A percentile compares a stretch with the other conserved stretches of the same genome.
phyloP scores from a whole-genome alignment of 2,888 invertebrate species.

The Neria commutata region DNA sequence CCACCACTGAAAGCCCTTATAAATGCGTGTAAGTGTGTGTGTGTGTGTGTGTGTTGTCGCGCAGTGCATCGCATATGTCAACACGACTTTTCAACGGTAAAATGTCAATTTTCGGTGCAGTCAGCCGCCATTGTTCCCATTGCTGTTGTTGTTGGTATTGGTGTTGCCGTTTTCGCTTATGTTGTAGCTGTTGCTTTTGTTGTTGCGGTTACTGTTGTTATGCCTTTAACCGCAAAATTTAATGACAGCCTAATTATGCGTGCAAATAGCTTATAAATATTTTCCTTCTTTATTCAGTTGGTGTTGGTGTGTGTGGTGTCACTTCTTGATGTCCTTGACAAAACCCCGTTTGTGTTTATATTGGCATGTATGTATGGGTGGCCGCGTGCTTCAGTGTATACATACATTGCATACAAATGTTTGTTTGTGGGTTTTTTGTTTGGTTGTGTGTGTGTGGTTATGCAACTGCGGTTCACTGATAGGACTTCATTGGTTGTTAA shows the following conservation, averaged over 20 bases:
- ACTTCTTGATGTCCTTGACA: conserved; percentile 11
- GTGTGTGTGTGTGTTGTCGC: neutral
- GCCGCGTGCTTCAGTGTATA: neutral
- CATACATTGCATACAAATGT: conserved; percentile 28
- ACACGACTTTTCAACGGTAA: conserved; percentile 28
- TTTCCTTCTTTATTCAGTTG: conserved; percentile 42
- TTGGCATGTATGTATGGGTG: conserved; percentile 8
- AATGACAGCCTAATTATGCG: conserved; percentile 60
- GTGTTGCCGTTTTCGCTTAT: conserved; percentile 10
- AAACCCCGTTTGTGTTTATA: neutral
- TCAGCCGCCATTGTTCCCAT: conserved; percentile 4
- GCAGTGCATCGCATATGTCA: conserved; percentile 17
- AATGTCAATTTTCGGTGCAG: neutral
- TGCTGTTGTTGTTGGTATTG: conserved; percentile 3
- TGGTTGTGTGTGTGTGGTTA: conserved; percentile 29
- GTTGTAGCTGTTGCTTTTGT: neutral
- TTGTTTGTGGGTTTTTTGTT: conserved; percentile 15
- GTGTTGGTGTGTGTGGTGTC: conserved; percentile 25
- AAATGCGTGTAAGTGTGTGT: too few relatives aligned
- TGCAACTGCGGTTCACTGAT: conserved; percentile 48
- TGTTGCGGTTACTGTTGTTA: neutral
- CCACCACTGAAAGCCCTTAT: too few relatives aligned
- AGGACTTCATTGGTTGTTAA: conserved; percentile 51
- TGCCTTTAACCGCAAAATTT: conserved; percentile 50
- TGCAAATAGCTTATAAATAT: conserved; percentile 60